Conservation (phyloP, 2,113 vertebrate genomes). For the Heterotilapia buettikoferi region DNA sequence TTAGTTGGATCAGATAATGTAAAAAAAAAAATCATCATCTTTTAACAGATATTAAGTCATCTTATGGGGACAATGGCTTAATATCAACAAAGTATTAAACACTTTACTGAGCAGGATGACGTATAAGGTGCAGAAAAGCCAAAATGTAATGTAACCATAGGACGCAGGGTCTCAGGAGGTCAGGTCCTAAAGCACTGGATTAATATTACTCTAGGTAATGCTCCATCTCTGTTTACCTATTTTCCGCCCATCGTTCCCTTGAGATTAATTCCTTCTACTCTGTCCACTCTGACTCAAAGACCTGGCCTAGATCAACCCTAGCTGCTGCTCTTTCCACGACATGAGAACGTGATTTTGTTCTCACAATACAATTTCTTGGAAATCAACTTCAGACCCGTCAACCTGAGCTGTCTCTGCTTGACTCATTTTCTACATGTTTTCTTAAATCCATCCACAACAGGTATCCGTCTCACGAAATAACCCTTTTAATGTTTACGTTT, state of each 20-base stretch:
- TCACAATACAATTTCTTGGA: neutral
- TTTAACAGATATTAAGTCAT: neutral
- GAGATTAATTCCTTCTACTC: neutral
- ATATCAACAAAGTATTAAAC: neutral
- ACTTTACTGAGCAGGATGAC: neutral
- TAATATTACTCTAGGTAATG: neutral
- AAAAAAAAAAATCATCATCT: neutral
- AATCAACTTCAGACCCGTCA: neutral
- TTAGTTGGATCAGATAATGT: neutral
- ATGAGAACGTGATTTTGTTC: neutral
- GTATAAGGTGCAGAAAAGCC: neutral
- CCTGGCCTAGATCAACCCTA: neutral
- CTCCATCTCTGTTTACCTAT: neutral
- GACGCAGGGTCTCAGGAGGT: neutral
- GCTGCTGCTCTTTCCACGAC: neutral
- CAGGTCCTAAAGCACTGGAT: neutral
- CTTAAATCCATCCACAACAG: neutral
- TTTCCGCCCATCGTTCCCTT: neutral
- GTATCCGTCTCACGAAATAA: neutral
- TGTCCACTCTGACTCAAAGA: neutral
- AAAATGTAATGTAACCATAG: neutral
- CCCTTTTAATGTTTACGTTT: neutral
- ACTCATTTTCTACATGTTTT: neutral
- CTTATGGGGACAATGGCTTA: neutral
- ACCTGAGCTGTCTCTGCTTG: neutral